Evolutionary conservation across 2,888 invertebrate genomes (phyloP), one percentile per base, ranked within the genome.

Genomic region (Petrolisthes manimaculis): DNA sequence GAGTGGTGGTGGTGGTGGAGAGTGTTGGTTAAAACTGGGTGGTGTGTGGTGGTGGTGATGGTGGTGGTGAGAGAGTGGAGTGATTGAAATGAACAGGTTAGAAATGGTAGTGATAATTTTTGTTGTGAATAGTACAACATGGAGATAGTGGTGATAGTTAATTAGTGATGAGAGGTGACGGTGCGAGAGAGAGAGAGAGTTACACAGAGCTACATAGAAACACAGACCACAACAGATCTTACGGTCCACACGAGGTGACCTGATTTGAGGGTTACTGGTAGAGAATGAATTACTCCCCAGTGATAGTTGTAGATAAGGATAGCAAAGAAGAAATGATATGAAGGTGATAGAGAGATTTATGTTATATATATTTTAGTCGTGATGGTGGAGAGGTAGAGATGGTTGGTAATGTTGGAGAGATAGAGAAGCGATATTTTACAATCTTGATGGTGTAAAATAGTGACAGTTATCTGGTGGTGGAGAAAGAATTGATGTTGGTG

Each of bases 181-280:
- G 55, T 1, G 53, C 0, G 54, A 21, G 79, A 21, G 79, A 55
- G 79, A 55, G 79, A 55, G 79, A 55, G 79, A 55, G 79, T n/a
- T 53, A 55, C 21, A 14, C 54, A 55, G 79, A n/a, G 83, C 54
- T 24, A 55, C 55, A 74, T 54, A 21, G 83, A 74, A 74, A 74
- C 21, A 21, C 21, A 55, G 83, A 5, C 51, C 24, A 51, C 18
- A 12, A 67, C 37, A 21, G 53, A 37, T 37, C 2, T 37, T 37
- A 37, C 37, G 2, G 2, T 37, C 37, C n/a, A n/a, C n/a, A n/a
- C n/a, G n/a, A n/a, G n/a, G n/a, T n/a, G n/a, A n/a, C n/a, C n/a
- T n/a, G n/a, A n/a, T n/a, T 37, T 37, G 37, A 37, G 0, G 37
- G 37, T 37, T n/a, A n/a, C n/a, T n/a, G 37, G 37, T 37, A 2